phyloP scores from a whole-genome alignment of 2,888 invertebrate genomes.

The Aleiodes alternator region DNA sequence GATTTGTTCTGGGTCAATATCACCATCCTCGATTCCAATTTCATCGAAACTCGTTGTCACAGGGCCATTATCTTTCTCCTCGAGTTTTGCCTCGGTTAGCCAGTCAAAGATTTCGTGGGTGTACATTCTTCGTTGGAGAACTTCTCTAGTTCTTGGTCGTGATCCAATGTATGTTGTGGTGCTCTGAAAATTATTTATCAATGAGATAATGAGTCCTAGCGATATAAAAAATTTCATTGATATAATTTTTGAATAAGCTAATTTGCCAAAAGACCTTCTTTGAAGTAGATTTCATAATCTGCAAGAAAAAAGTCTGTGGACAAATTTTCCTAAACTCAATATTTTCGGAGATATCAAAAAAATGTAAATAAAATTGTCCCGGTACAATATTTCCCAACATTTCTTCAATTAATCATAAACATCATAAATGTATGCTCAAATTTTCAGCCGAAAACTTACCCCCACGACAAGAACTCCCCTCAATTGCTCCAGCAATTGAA shows the following conservation, averaged over 20 bases:
- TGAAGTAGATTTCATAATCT: neutral
- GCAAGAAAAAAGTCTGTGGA: neutral
- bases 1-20: conserved; percentile 58
- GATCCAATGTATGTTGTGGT: conserved; percentile 85
- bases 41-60: conserved; percentile 60
- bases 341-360: too few relatives aligned
- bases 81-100: conserved; percentile 82
- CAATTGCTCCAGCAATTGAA: conserved; percentile 76
- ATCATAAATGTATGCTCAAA: too few relatives aligned
- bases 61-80: conserved; percentile 72
- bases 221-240: too few relatives aligned
- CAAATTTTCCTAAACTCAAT: too few relatives aligned
- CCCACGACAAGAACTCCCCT: conserved; percentile 76
- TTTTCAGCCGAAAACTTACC: conserved; percentile 68
- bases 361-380: too few relatives aligned
- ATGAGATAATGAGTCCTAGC: too few relatives aligned
- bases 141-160: conserved; percentile 85
- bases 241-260: neutral
- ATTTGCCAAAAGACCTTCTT: neutral
- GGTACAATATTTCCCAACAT: too few relatives aligned
- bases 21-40: conserved; percentile 57
- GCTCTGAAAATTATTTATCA: conserved; percentile 70
- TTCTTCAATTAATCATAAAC: too few relatives aligned
- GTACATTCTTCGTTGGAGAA: conserved; percentile 87
- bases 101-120: conserved; percentile 85